Evolutionary conservation across 2,888 invertebrate species (phyloP), one percentile per base, ranked within the genome.

Genomic region (Oligia latruncula): DNA sequence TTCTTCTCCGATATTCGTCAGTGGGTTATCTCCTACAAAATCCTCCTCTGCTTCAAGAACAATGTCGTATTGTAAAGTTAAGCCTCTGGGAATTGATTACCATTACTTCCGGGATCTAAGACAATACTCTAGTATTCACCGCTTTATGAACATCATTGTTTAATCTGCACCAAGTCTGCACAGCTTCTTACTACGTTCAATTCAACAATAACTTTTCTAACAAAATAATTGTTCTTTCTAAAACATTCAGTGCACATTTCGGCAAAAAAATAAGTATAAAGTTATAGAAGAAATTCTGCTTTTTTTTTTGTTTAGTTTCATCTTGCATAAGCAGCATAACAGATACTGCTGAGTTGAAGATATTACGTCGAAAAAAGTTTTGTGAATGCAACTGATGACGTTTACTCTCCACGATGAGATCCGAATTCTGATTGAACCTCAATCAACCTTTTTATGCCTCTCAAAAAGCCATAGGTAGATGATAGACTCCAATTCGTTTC

Each of bases 21-120:
- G 43, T 40, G 29, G 35, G 40, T 64, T 65, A 58, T 77, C 43
- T 4, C n/a, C 15, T 74, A 68, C 58, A 20, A 60, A 52, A 15
- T 66, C 68, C 73, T 81, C 72, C 72, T 78, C 82, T 77, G 29
- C 74, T 80, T 77, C 70, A 81, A 87, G 85, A 90, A 91, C 91
- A 92, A 92, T 89, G 79, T 83, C 78, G 85, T 89, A 90, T 92
- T 92, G 89, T 88, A 81, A 87, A 81, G 83, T 87, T 77, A 84
- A 84, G 84, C 78, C 83, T 85, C 81, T 65, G 82, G 82, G 88
- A 85, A 91, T 88, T 83, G 85, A 91, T 91, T 91, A 89, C 81
- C 83, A 88, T 89, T 90, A 86, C 82, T 77, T 89, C 88, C 88
- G 78, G 73, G 20, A 74, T 73, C 8, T 52, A 66, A 83, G 71